phyloP scores from a whole-genome alignment of 1,140 invertebrate species.

The Drosophila virilis region DNA sequence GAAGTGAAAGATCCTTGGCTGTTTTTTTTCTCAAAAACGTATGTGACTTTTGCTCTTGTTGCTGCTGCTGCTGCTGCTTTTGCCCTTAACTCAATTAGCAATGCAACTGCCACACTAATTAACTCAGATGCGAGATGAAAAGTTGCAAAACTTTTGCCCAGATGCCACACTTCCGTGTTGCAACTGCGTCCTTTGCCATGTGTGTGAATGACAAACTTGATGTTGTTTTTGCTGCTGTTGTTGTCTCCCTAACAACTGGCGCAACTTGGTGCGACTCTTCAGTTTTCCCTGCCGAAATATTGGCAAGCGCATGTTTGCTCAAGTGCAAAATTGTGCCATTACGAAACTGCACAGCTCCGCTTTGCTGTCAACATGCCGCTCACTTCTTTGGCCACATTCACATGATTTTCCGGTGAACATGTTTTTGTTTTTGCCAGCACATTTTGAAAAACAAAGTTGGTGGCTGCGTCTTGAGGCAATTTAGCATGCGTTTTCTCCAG shows the following conservation, averaged over 20 bases:
- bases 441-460: constrained; percentile 45
- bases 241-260: background rate
- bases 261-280: constrained; percentile 15
- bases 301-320: constrained; percentile 75
- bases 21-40: constrained; percentile 22
- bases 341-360: constrained; percentile 47
- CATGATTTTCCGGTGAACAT: constrained; percentile 32
- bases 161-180: constrained; percentile 7
- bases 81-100: constrained; percentile 69
- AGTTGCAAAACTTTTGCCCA: constrained; percentile 56
- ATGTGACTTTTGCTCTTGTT: constrained; percentile 31
- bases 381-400: background rate
- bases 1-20: constrained; percentile 21
- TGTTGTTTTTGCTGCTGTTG: background rate
- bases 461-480: constrained; percentile 45
- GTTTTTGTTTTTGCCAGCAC: constrained; percentile 18
- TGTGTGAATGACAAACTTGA: constrained; percentile 14
- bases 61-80: background rate
- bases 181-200: constrained; percentile 5
- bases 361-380: constrained; percentile 20
- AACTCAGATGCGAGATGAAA: constrained; percentile 64
- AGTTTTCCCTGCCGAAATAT: constrained; percentile 41
- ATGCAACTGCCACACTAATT: constrained; percentile 74
- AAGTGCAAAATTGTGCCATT: constrained; percentile 78
- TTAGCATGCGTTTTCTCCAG: constrained; percentile 40